Evolutionary conservation across 2,888 invertebrate genomes (phyloP).

Genomic region (Augochlorella aurata): DNA sequence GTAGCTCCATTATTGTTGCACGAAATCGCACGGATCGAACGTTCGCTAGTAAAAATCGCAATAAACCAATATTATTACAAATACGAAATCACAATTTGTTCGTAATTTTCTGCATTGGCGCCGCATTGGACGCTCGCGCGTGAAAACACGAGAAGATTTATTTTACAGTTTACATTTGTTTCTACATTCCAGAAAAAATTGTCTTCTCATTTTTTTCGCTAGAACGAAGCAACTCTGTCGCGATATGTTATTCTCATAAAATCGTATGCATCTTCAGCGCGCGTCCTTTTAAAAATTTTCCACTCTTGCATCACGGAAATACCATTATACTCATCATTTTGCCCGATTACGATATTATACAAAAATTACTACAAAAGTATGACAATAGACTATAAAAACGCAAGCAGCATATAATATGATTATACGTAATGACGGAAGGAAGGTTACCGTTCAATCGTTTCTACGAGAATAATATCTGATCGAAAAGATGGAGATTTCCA

Average conservation of each 20-base stretch:
- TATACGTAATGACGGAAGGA: neutral
- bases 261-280: too few species aligned
- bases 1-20: neutral
- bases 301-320: neutral
- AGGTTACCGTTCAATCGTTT: neutral
- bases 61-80: neutral
- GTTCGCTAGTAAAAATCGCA: neutral
- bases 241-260: too few species aligned
- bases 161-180: neutral
- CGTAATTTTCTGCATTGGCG: neutral
- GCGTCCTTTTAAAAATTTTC: neutral
- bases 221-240: too few species aligned
- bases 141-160: neutral
- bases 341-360: neutral
- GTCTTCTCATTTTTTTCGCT: too few species aligned
- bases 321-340: neutral
- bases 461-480: neutral
- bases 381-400: too few species aligned
- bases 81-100: neutral
- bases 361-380: neutral
- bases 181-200: neutral
- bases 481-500: neutral
- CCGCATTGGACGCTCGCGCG: neutral
- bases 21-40: slow-evolving; percentile 1
- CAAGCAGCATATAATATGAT: too few species aligned